Conservation (phyloP, 2,888 invertebrate species). For the Trichacis sp. region DNA sequence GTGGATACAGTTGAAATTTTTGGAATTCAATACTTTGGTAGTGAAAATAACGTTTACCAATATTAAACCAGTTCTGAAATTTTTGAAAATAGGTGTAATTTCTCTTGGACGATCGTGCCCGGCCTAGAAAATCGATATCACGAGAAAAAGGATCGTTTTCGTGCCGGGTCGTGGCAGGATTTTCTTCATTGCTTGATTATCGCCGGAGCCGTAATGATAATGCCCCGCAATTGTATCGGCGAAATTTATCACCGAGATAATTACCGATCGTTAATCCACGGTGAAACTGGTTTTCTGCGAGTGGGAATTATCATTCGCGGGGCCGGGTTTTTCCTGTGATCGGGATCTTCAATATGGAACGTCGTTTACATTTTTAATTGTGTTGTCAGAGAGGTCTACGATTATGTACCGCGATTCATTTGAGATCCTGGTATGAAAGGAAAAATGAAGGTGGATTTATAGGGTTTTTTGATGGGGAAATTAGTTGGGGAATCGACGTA, state of each 20-base stretch:
- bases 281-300: constrained; percentile 54
- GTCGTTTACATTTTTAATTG: constrained; percentile 60
- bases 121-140: too few species aligned
- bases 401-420: neutral
- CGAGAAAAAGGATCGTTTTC: too few species aligned
- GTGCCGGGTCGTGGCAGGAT: too few species aligned
- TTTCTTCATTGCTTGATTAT: constrained; percentile 61
- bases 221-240: constrained; percentile 48
- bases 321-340: constrained; percentile 35
- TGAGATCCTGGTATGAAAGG: neutral
- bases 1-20: too few species aligned
- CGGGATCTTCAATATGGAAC: constrained; percentile 51
- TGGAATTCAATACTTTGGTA: too few species aligned
- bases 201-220: constrained; percentile 48
- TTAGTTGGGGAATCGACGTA: neutral
- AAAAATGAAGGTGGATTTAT: constrained; percentile 11
- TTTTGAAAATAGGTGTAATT: too few species aligned
- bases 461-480: constrained; percentile 1
- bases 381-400: constrained; percentile 19
- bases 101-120: too few species aligned
- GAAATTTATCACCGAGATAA: constrained; percentile 60
- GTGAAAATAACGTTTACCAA: too few species aligned
- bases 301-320: constrained; percentile 42
- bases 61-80: too few species aligned
- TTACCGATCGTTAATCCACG: constrained; percentile 60